A percentile compares a stretch with the other conserved stretches of the same genome.
Evolutionary conservation across 1,140 invertebrate species (phyloP).

Genomic region (Plodia interpunctella): DNA sequence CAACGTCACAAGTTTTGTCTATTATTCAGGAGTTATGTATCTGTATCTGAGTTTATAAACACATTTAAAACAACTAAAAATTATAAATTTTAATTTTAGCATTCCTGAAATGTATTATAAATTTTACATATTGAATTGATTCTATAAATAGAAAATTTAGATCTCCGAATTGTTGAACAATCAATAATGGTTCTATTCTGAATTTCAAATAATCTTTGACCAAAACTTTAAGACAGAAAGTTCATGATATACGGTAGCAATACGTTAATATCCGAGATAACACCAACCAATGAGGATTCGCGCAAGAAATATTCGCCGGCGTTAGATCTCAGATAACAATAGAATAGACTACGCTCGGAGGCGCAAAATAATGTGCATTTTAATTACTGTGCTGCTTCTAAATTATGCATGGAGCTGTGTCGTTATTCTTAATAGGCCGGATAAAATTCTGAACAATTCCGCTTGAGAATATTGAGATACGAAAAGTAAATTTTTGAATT

Average conservation of each 20-base stretch:
- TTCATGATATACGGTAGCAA: slow-evolving; percentile 47
- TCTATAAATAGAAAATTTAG: too few relatives aligned
- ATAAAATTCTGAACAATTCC: slow-evolving; percentile 45
- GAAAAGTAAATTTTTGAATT: not conserved
- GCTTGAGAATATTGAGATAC: slow-evolving; percentile 15
- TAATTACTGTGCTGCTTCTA: slow-evolving; percentile 48
- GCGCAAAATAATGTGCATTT: slow-evolving; percentile 51
- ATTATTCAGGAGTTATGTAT: too few relatives aligned
- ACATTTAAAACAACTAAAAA: too few relatives aligned
- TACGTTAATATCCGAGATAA: slow-evolving; percentile 46
- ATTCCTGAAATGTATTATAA: too few relatives aligned
- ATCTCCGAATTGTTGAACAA: too few relatives aligned
- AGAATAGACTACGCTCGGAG: slow-evolving; percentile 33
- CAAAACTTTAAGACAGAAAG: slow-evolving; percentile 3
- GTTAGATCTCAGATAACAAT: slow-evolving; percentile 46
- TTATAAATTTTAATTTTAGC: too few relatives aligned
- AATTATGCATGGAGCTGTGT: slow-evolving; percentile 44
- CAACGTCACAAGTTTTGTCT: too few relatives aligned
- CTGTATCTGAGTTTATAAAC: too few relatives aligned
- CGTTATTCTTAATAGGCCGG: slow-evolving; percentile 44
- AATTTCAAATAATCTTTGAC: not conserved
- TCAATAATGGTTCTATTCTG: too few relatives aligned
- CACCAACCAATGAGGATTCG: slow-evolving; percentile 33
- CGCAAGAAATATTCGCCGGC: slow-evolving; percentile 32
- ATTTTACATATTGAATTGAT: too few relatives aligned